Percentiles rank a stretch among this genome's conserved stretches.
These are phyloP conservation scores for Crocallis elinguaria DNA, from an alignment of 2,888 invertebrate genomes.

Conservation along the genomic window DNA sequence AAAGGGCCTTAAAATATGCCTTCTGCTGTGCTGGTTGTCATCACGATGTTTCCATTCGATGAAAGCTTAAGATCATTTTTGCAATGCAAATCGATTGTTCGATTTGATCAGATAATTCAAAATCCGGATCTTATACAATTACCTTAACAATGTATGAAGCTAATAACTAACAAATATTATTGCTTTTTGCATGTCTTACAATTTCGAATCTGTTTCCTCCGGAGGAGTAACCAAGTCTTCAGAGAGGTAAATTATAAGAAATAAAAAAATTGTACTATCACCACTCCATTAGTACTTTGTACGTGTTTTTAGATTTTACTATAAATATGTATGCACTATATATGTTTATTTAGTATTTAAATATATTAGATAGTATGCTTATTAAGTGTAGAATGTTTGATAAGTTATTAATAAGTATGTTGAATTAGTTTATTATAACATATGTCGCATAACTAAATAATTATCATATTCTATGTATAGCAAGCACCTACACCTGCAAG, in stretches of 20 bases:
- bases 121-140: too few relatives aligned
- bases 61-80: too few relatives aligned
- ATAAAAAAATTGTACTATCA: background rate
- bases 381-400: too few relatives aligned
- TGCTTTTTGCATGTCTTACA: conserved; percentile 89
- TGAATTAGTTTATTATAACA: too few relatives aligned
- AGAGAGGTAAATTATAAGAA: conserved; percentile 80
- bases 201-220: conserved; percentile 87
- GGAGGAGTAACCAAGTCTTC: conserved; percentile 87
- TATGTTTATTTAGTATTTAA: conserved; percentile 9
- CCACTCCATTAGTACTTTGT: background rate
- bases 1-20: too few relatives aligned
- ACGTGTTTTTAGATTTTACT: conserved; percentile 4
- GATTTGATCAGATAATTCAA: too few relatives aligned
- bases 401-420: too few relatives aligned
- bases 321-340: conserved; percentile 9
- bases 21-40: too few relatives aligned
- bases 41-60: too few relatives aligned
- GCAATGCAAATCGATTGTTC: too few relatives aligned
- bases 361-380: background rate
- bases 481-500: conserved; percentile 6
- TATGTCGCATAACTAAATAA: too few relatives aligned
- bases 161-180: conserved; percentile 75
- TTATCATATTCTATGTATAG: conserved; percentile 5
- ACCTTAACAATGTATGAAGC: background rate